Evolutionary conservation across 1,140 invertebrate genomes (phyloP), one percentile per base, ranked within the genome.

Genomic region (Eumeta japonica): DNA sequence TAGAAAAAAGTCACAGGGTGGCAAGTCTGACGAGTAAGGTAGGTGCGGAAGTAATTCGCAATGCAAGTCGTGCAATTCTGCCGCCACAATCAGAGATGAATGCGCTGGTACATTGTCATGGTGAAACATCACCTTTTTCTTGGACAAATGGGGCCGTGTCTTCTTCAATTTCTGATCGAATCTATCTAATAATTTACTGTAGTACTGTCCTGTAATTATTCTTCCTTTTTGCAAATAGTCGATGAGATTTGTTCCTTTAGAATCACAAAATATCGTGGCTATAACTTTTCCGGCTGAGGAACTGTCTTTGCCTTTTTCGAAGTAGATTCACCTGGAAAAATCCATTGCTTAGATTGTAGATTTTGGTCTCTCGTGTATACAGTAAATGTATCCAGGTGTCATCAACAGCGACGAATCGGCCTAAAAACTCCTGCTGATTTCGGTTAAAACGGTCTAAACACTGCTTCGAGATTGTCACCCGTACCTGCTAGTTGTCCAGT

Each of bases 11-110:
- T 77, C 68, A 28, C 53, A 60, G 24, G 62, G 62, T 30, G 63
- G 56, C 16, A 78, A 48, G 50, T 78, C 66, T 41, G 60, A 63
- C 31, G 48, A 64, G 45, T 76, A 77, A 16, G 66, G 63, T 55
- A 59, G 63, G 42, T 78, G 71, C 17, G 48, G 50, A 28, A 79
- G 49, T 45, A 71, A 47, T 62, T 75, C 55, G 52, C 64, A 75
- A 12, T 48, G 35, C 29, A 70, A 53, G 48, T 60, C 58, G 13
- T 54, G 35, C 15, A 76, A 31, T 62, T 55, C 50, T 33, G 48
- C 39, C 41, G 53, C 50, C 10, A 60, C 43, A 41, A 48, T 32
- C 12, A 13, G 24, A 34, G 48, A 51, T 17, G 46, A 55, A 52
- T 70, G 57, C 46, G 40, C 48, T 28, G 39, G 58, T 47, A 55